These are phyloP conservation scores for Whitmania pigra DNA, from an alignment of 1,140 invertebrate genomes.

Conservation along the genomic window DNA sequence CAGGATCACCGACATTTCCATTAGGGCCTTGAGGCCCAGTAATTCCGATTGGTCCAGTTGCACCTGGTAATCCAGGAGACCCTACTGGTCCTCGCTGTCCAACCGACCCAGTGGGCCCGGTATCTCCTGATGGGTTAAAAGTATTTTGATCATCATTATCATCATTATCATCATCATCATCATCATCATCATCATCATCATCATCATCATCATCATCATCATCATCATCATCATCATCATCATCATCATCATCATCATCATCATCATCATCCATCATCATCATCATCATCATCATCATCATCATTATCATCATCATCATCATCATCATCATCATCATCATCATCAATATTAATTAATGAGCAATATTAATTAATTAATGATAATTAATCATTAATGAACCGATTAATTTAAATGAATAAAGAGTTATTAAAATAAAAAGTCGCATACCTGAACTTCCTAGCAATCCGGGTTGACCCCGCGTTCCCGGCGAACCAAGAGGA, in stretches of 20 bases:
- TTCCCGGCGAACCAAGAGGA: slow-evolving; percentile 11
- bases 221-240: no score
- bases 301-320: no score
- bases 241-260: no score
- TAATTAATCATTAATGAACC: neutral
- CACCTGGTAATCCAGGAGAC: neutral
- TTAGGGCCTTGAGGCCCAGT: neutral
- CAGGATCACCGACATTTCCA: slow-evolving; percentile 9
- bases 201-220: no score
- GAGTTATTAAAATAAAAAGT: neutral
- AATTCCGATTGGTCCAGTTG: neutral
- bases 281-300: no score
- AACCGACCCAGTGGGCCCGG: slow-evolving; percentile 30
- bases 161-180: no score
- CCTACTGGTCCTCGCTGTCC: neutral
- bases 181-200: no score
- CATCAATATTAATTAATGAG: no score
- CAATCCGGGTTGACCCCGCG: slow-evolving; percentile 6
- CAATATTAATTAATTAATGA: no score
- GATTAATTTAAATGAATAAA: neutral
- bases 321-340: no score
- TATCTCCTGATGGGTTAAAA: slow-evolving; percentile 29
- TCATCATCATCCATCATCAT: no score
- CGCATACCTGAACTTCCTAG: slow-evolving; percentile 12
- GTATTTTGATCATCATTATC: no score